Evolutionary conservation across 2,888 invertebrate genomes (phyloP).

Genomic region (Temnothorax ravouxi): DNA sequence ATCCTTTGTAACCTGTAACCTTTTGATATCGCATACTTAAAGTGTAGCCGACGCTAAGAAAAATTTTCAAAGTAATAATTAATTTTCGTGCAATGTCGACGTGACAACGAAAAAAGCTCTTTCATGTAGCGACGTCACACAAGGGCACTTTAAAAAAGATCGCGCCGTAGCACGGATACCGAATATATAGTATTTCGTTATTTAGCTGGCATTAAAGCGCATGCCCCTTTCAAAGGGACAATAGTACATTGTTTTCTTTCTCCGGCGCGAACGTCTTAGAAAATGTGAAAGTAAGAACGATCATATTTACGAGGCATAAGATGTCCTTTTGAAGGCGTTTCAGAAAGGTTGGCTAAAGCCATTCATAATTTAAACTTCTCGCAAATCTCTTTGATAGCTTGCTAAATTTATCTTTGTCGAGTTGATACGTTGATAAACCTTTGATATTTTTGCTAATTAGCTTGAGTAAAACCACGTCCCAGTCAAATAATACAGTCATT

Average conservation of each 20-base stretch:
- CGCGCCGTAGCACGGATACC: not conserved
- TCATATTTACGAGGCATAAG: constrained; percentile 29
- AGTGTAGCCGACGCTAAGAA: constrained; percentile 41
- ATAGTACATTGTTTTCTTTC: constrained; percentile 46
- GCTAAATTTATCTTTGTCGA: constrained; percentile 19
- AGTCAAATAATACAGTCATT: not conserved
- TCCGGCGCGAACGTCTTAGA: constrained; percentile 5
- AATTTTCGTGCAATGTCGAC: constrained; percentile 66
- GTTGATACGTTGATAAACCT: not conserved
- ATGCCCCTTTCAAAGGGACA: constrained; percentile 10
- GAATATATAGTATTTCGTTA: constrained; percentile 48
- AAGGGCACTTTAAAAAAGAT: constrained; percentile 27
- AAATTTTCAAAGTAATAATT: constrained; percentile 68
- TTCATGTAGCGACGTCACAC: constrained; percentile 42
- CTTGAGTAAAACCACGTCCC: not conserved
- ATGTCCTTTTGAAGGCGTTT: constrained; percentile 21
- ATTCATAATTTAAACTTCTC: constrained; percentile 32
- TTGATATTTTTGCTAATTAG: constrained; percentile 36
- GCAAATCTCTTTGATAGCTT: not conserved
- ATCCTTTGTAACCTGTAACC: constrained; percentile 66
- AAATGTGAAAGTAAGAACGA: constrained; percentile 32
- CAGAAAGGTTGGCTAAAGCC: constrained; percentile 1
- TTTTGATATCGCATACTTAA: constrained; percentile 67
- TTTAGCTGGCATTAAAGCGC: constrained; percentile 41
- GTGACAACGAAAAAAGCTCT: constrained; percentile 33